Conservation (phyloP, 2,797 vertebrate genomes). For the Dallia pectoralis region DNA sequence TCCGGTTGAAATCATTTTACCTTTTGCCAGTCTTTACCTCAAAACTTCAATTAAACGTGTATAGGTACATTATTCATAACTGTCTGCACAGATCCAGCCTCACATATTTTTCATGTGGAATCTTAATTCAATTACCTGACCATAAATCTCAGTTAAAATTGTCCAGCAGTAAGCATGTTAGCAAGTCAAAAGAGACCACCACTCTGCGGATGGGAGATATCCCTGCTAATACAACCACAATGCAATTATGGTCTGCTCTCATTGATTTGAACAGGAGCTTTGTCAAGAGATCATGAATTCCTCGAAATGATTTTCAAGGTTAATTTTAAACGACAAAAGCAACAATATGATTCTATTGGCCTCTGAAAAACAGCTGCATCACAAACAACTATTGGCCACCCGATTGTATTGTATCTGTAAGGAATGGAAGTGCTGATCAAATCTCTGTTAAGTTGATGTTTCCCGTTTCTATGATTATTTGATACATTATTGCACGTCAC, state of each 20-base stretch:
- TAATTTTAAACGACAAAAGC: slow-evolving; percentile 22
- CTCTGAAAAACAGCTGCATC: neutral
- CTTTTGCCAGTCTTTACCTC: neutral
- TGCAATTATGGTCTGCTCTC: slow-evolving; percentile 36
- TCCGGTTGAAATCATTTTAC: neutral
- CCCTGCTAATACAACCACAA: slow-evolving; percentile 14
- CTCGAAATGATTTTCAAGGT: slow-evolving; percentile 7
- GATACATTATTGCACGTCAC: neutral
- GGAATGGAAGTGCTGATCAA: neutral
- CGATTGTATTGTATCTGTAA: neutral
- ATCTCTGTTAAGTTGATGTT: neutral
- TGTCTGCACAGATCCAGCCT: neutral
- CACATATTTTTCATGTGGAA: neutral
- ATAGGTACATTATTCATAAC: neutral
- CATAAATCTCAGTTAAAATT: slow-evolving; percentile 1
- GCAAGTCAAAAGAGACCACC: slow-evolving; percentile 16
- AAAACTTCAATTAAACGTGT: neutral
- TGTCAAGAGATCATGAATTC: neutral
- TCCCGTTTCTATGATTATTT: neutral
- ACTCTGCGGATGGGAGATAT: slow-evolving; percentile 4
- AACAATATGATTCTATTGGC: neutral
- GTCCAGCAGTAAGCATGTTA: slow-evolving; percentile 7
- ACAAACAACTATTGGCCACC: neutral
- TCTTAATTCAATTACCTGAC: neutral
- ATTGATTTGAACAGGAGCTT: slow-evolving; percentile 28